Conservation (phyloP, 2,888 invertebrate genomes). For the Drosophila prostipennis region DNA sequence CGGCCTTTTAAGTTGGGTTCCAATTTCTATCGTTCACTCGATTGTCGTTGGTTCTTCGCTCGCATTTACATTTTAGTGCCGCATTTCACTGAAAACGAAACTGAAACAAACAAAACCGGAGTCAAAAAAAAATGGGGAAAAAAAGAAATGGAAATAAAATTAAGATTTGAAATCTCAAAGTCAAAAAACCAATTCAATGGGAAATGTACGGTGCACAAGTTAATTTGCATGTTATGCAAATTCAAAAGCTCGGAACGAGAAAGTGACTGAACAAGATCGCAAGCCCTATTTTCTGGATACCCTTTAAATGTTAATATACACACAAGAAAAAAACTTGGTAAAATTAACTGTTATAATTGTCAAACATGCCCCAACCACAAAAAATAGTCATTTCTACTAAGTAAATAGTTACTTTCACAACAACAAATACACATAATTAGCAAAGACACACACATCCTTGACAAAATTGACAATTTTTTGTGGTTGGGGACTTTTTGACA, state of each 20-base stretch:
- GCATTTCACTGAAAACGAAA: slow-evolving; percentile 50
- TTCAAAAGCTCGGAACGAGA: slow-evolving; percentile 6
- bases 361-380: too few species aligned
- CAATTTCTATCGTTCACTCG: slow-evolving; percentile 49
- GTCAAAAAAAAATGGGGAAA: too few species aligned
- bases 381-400: too few species aligned
- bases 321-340: too few species aligned
- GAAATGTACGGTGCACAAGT: slow-evolving; percentile 50
- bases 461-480: too few species aligned
- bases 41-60: slow-evolving; percentile 5
- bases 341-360: too few species aligned
- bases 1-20: slow-evolving; percentile 10
- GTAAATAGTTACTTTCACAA: too few species aligned
- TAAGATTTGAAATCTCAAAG: slow-evolving; percentile 9
- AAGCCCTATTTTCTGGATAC: neutral
- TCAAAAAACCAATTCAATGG: slow-evolving; percentile 33
- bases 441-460: too few species aligned
- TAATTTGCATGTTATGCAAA: slow-evolving; percentile 53
- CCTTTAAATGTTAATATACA: neutral
- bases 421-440: too few species aligned
- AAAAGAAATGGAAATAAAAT: slow-evolving; percentile 7
- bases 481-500: too few species aligned
- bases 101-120: slow-evolving; percentile 1
- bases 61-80: slow-evolving; percentile 60
- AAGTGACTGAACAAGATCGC: neutral